A percentile compares a stretch with the other conserved stretches of the same genome.
phyloP scores from a whole-genome alignment of 2,797 vertebrate genomes.

The Halcyon smyrnensis region DNA sequence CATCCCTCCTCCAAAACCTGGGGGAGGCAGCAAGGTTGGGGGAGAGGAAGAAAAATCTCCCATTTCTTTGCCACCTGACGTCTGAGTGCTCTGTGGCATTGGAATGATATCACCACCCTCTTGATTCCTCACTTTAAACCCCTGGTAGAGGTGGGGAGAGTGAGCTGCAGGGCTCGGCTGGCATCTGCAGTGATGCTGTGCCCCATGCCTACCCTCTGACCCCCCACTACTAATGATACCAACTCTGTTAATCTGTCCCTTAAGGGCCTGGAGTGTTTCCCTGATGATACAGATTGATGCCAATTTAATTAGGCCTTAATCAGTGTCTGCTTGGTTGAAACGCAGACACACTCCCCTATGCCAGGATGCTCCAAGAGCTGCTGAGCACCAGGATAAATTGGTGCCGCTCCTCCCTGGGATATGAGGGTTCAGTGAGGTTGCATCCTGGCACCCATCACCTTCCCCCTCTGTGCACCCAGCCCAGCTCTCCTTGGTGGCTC shows the following conservation, averaged over 20 bases:
- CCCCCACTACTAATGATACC: neutral
- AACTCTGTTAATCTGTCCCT: neutral
- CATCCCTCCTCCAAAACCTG: neutral
- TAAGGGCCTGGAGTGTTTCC: neutral
- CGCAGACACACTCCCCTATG: accelerated
- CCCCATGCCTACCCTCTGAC: neutral
- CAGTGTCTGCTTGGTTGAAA: neutral
- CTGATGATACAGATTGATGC: neutral
- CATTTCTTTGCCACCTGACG: accelerated
- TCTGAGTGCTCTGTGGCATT: neutral
- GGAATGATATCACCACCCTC: neutral
- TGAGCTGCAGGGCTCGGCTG: neutral
- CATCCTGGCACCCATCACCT: accelerated
- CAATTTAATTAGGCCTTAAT: neutral
- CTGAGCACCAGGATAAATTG: accelerated
- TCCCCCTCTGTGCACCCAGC: accelerated
- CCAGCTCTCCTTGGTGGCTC: accelerated
- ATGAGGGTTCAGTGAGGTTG: accelerated
- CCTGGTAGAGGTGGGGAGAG: neutral
- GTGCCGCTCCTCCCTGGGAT: neutral
- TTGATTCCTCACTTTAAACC: neutral
- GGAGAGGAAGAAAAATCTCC: neutral
- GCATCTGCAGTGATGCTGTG: accelerated
- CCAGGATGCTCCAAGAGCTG: neutral
- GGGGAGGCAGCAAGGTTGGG: accelerated